Base-by-base conservation (phyloP, 2,113 vertebrate species). In the Pseudopodoces humilis region DNA sequence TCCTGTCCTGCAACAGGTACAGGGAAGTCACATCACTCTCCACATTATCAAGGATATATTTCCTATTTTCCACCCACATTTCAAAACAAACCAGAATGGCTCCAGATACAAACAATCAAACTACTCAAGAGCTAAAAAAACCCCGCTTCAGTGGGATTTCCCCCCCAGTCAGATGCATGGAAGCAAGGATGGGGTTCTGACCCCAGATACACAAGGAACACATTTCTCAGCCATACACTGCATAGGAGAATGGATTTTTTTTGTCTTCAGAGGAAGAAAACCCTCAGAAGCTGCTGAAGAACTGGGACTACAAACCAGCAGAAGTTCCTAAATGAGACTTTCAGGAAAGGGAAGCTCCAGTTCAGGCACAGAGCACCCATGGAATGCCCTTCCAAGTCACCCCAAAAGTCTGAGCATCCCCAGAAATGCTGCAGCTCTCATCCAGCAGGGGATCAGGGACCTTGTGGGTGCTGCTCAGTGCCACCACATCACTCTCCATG, bases 321-420 rank as follows among this genome's bases (percentile, higher is more conserved):
- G 46, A 64, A 85, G 63, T 25, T 52, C 41, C 39, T 39, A 50
- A 55, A 83, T 90, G 71, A 47, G 35, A 46, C 39, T 81, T 72
- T 46, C 11, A 49, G 41, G 33, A 50, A 9, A 60, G 17, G 11
- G 11, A 41, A 50, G 25, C 30, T 27, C 28, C 31, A 13, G 4
- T 15, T 46, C 41, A 41, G 50, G 63, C 23, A 49, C 1, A 2
- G 0, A 10, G 25, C 50, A 55, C 41, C 25, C 41, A 5, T 3
- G 21, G 59, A 65, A 25, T 6, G 9, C 52, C 39, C 21, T 81
- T 82, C 24, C 14, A 52, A 5, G 24, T 28, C 37, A n/a, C 6
- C 35, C 76, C 0, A 0, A 13, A 52, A 83, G 9, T 11, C 64
- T 0, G 0, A 67, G 23, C 5, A 5, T 9, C 47, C 56, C 59